Conservation (phyloP, 2,113 vertebrate genomes). For the Nannospalax galili region DNA sequence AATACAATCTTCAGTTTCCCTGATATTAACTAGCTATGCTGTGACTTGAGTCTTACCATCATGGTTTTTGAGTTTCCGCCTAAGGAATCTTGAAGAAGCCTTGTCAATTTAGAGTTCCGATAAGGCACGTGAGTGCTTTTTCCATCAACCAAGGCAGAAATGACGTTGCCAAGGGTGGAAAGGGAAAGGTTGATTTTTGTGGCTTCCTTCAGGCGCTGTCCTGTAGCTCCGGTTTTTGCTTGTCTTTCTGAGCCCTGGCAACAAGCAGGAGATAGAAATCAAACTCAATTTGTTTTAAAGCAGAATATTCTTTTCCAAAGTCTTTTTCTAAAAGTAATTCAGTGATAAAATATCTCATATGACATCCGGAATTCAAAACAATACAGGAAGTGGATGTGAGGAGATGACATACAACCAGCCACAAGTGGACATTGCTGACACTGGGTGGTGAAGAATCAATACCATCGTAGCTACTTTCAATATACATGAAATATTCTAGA, state of each 20-base stretch:
- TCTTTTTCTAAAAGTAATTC: slow-evolving; percentile 5
- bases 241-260: slow-evolving; percentile 97
- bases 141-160: slow-evolving; percentile 98
- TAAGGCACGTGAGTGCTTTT: slow-evolving; percentile 99
- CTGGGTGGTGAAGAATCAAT: neutral
- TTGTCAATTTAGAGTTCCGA: slow-evolving; percentile 97
- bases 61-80: slow-evolving; percentile 99
- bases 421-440: neutral
- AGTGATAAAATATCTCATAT: neutral
- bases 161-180: slow-evolving; percentile 98
- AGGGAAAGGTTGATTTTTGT: slow-evolving; percentile 99
- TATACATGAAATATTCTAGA: neutral
- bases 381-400: neutral
- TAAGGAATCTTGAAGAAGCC: slow-evolving; percentile 97
- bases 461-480: neutral
- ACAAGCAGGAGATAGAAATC: slow-evolving; percentile 54
- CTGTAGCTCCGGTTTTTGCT: slow-evolving; percentile 98
- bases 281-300: neutral
- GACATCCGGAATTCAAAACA: slow-evolving; percentile 40
- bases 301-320: neutral
- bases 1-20: slow-evolving; percentile 11
- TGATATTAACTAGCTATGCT: neutral
- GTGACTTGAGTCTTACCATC: slow-evolving; percentile 91
- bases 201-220: slow-evolving; percentile 97
- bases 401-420: neutral